Evolutionary conservation across 2,888 invertebrate species (phyloP), one percentile per base, ranked within the genome.

Genomic region (Seira musarum): DNA sequence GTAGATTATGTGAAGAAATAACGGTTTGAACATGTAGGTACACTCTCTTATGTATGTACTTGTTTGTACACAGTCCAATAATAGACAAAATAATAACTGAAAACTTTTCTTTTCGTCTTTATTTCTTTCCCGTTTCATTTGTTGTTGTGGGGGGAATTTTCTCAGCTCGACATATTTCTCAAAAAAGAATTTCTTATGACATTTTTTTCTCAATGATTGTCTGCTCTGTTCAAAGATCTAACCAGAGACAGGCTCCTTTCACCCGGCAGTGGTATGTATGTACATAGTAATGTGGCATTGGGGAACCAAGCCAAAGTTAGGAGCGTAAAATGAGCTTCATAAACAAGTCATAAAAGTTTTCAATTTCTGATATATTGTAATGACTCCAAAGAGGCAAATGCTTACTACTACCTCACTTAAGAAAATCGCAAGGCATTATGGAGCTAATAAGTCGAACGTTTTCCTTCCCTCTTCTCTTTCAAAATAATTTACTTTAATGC

Each of bases 331-430:
- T 46, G 25, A 49, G 64, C 25, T 64, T 53, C 63, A 64, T 72
- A 72, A 64, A 72, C 72, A 63, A 72, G 64, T 73, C 73, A 57
- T 66, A 66, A n/a, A 73, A 73, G 66, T 73, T 73, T 64, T 40
- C 73, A 73, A 65, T 73, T 73, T 66, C 73, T 66, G 66, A 73
- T 30, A 65, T 73, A 73, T 73, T 73, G 57, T 73, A 73, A 53
- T 73, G 73, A 35, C 24, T 25, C 21, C 46, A 17, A 66, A 25
- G 13, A 24, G 13, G 19, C 1, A 21, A 24, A 17, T 61, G 57
- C 61, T 49, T 24, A 25, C 72, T 22, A 72, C n/a, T n/a, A n/a
- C n/a, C n/a, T n/a, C n/a, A n/a, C n/a, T n/a, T n/a, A n/a, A n/a
- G n/a, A n/a, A n/a, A n/a, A n/a, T n/a, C n/a, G n/a, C n/a, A n/a